phyloP scores from a whole-genome alignment of 2,888 invertebrate species.

The Stenurella melanura region DNA sequence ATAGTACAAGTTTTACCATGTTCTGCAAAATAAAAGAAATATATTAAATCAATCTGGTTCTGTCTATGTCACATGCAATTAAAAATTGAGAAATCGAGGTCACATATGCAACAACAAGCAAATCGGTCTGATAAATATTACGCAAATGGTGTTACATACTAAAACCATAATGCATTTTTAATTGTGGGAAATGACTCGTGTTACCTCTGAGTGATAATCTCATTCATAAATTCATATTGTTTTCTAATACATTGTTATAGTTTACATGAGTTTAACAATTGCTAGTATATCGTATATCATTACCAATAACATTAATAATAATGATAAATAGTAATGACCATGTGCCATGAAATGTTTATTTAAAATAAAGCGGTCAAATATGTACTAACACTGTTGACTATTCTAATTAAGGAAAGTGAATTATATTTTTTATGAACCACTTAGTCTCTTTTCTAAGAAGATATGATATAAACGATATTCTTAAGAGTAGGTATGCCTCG shows the following conservation, averaged over 20 bases:
- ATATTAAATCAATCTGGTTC: constrained; percentile 43
- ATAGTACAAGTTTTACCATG: constrained; percentile 84
- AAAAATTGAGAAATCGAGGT: constrained; percentile 47
- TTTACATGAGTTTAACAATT: no score
- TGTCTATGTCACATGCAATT: constrained; percentile 9
- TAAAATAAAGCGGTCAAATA: no score
- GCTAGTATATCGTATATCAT: no score
- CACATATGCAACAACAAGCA: constrained; percentile 9
- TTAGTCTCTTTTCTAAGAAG: no score
- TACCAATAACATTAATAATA: no score
- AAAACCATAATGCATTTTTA: background rate
- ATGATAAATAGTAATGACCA: no score
- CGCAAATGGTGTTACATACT: constrained; percentile 20
- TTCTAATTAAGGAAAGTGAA: no score
- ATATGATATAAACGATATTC: no score
- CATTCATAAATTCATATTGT: constrained; percentile 9
- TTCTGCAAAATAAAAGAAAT: constrained; percentile 74
- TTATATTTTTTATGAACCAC: no score
- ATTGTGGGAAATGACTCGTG: constrained; percentile 10
- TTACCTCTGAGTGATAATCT: constrained; percentile 2
- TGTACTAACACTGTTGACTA: no score
- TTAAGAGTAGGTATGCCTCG: no score
- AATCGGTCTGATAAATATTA: constrained; percentile 37
- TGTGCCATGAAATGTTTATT: no score
- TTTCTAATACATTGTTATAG: constrained; percentile 5